Percentiles rank a stretch among this genome's conserved stretches.
Conservation (phyloP, 2,113 vertebrate genomes). For the human (Homo sapiens) region DNA sequence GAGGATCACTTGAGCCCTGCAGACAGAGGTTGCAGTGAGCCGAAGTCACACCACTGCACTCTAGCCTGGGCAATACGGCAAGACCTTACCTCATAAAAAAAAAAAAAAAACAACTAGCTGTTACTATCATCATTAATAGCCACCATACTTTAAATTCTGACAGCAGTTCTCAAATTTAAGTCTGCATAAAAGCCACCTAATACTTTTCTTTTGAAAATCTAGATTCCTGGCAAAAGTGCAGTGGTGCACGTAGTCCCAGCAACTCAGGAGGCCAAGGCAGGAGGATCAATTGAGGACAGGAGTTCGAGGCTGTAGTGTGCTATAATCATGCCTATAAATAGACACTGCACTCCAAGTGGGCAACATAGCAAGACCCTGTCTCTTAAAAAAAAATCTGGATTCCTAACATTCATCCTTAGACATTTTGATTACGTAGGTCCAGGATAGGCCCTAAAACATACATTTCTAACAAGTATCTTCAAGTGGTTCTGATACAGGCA, state of each 20-base stretch:
- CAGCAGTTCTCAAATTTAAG: neutral
- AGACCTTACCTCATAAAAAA: neutral
- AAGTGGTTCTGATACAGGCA: neutral
- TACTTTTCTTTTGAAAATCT: neutral
- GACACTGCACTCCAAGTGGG: neutral
- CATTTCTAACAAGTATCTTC: neutral
- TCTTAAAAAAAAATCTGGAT: neutral
- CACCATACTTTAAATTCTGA: slow-evolving; percentile 3
- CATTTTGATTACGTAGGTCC: neutral
- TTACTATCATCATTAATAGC: neutral
- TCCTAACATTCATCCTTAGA: neutral
- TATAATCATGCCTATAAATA: neutral
- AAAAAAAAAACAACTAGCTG: neutral
- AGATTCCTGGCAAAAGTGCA: neutral
- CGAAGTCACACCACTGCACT: neutral
- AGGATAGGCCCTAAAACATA: neutral
- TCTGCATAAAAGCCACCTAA: neutral
- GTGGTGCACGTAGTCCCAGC: neutral
- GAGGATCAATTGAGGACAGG: neutral
- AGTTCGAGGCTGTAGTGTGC: neutral
- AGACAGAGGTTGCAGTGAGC: neutral
- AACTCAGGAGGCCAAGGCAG: neutral
- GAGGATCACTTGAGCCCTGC: neutral
- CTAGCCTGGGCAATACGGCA: neutral
- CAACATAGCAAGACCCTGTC: neutral